Evolutionary conservation across 2,797 vertebrate genomes (phyloP).

Genomic region (Spatula versicolor): DNA sequence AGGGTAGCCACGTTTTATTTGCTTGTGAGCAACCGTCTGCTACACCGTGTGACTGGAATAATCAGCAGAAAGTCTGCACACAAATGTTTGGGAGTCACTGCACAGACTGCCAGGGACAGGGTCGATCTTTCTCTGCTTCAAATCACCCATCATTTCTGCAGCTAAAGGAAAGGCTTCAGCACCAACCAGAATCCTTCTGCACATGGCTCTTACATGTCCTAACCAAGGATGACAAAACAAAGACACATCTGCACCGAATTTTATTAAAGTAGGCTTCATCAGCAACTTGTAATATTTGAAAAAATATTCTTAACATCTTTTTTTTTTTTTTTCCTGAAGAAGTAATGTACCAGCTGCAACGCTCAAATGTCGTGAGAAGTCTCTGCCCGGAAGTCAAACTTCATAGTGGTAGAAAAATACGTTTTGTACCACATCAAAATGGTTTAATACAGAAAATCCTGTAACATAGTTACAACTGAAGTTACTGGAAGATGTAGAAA

Average conservation of each 20-base stretch:
- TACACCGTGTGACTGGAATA: neutral
- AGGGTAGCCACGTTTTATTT: neutral
- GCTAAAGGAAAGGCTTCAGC: neutral
- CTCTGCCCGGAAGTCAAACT: neutral
- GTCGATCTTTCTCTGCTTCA: neutral
- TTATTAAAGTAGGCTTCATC: slow-evolving; percentile 60
- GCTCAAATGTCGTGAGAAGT: neutral
- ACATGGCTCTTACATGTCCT: neutral
- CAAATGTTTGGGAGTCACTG: neutral
- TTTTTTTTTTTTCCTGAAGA: neutral
- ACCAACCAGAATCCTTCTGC: neutral
- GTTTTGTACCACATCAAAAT: neutral
- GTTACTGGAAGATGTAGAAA: neutral
- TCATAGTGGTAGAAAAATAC: neutral
- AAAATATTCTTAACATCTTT: slow-evolving; percentile 7
- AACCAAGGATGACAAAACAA: neutral
- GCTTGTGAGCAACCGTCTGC: neutral
- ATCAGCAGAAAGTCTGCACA: neutral
- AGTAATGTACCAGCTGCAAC: neutral
- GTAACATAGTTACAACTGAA: neutral
- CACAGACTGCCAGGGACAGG: too few relatives aligned
- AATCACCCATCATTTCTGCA: rapidly evolving
- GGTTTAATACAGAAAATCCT: neutral
- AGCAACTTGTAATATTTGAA: neutral
- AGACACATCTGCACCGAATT: neutral